Conservation (phyloP, 1,140 invertebrate species). For the Leptinotarsa undecemlineata region DNA sequence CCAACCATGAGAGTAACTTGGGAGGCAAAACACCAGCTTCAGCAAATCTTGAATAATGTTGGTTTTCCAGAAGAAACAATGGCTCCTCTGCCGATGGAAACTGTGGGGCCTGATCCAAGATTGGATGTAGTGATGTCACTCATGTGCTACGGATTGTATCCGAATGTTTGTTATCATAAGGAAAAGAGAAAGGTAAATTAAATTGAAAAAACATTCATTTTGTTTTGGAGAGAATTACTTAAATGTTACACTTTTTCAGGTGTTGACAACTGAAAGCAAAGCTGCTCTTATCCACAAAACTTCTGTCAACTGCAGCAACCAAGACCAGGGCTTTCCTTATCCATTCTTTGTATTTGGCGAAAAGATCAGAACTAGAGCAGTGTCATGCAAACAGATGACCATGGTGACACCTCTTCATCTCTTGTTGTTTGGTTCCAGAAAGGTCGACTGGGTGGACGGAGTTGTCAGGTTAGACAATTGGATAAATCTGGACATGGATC, state of each 20-base stretch:
- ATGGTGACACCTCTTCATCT: slow-evolving; percentile 95
- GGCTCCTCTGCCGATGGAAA: slow-evolving; percentile 73
- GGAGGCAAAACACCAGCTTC: slow-evolving; percentile 91
- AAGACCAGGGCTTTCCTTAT: slow-evolving; percentile 83
- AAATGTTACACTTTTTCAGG: slow-evolving; percentile 56
- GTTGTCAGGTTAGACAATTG: slow-evolving; percentile 84
- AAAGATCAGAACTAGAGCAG: slow-evolving; percentile 93
- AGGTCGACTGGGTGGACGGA: slow-evolving; percentile 66
- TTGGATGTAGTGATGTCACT: slow-evolving; percentile 86
- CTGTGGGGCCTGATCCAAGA: slow-evolving; percentile 74
- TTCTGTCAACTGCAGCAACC: slow-evolving; percentile 92
- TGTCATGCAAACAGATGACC: slow-evolving; percentile 96
- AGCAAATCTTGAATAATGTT: slow-evolving; percentile 76
- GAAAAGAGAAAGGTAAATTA: slow-evolving; percentile 82
- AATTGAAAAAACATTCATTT: slow-evolving; percentile 12
- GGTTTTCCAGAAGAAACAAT: slow-evolving; percentile 92
- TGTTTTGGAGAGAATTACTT: not conserved
- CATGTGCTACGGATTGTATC: slow-evolving; percentile 90
- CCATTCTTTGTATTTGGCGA: slow-evolving; percentile 98
- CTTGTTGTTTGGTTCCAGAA: slow-evolving; percentile 87
- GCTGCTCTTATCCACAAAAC: slow-evolving; percentile 94
- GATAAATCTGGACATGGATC: slow-evolving; percentile 88
- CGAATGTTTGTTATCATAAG: slow-evolving; percentile 95
- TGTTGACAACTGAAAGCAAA: slow-evolving; percentile 93
- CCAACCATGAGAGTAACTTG: slow-evolving; percentile 87